Conservation (phyloP, 1,140 invertebrate species). For the Bombus fervidus region DNA sequence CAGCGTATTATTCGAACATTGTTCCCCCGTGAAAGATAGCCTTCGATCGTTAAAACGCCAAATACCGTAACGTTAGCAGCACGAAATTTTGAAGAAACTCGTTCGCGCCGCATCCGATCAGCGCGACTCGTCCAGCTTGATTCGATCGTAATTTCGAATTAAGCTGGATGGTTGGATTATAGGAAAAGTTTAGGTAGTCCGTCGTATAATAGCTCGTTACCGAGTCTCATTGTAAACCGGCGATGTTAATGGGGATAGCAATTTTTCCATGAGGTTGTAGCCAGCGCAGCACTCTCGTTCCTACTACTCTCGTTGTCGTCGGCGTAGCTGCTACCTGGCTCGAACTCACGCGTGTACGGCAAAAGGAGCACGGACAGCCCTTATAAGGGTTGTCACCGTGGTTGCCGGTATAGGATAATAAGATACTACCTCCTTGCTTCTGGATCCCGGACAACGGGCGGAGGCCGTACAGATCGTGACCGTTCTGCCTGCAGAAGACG, state of each 20-base stretch:
- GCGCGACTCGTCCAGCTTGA: neutral
- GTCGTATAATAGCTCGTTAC: slow-evolving; percentile 69
- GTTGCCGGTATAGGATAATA: slow-evolving; percentile 77
- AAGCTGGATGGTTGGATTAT: neutral
- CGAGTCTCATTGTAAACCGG: slow-evolving; percentile 64
- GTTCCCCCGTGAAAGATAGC: no score
- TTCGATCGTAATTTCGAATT: neutral
- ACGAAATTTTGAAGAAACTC: no score
- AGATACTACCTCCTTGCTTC: slow-evolving; percentile 71
- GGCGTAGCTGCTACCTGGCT: slow-evolving; percentile 40
- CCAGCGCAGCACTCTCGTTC: slow-evolving; percentile 6
- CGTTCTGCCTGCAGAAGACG: slow-evolving; percentile 68
- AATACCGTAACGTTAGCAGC: no score
- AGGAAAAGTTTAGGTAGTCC: neutral
- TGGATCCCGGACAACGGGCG: slow-evolving; percentile 71
- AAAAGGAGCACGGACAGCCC: slow-evolving; percentile 65
- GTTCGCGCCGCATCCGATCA: neutral
- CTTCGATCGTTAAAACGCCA: no score
- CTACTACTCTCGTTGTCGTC: slow-evolving; percentile 38
- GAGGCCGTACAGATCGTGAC: slow-evolving; percentile 75
- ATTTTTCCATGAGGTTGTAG: slow-evolving; percentile 52
- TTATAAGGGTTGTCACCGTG: slow-evolving; percentile 76
- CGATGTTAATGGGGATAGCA: slow-evolving; percentile 72
- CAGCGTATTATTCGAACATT: no score
- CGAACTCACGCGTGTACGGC: slow-evolving; percentile 45